Evolutionary conservation across 2,888 invertebrate genomes (phyloP), one percentile per base, ranked within the genome.

Genomic region (Macrophya alboannulata): DNA sequence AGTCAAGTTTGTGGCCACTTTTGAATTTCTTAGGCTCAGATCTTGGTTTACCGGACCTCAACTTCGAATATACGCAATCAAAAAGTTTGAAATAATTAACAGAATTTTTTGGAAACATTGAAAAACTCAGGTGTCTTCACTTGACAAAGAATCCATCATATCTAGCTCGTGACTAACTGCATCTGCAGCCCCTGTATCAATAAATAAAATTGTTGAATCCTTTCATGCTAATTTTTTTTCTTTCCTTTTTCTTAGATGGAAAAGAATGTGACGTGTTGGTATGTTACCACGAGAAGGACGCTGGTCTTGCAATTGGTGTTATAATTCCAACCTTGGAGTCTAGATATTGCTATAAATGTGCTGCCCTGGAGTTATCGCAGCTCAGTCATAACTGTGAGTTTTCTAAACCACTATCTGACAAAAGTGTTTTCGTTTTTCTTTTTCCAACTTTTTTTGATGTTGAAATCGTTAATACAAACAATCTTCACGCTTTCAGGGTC

Each of bases 241-340:
- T 59, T 62, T 62, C 21, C 17, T 31, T 55, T 37, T 59, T 92
- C 92, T 62, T 91, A 94, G 95, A 95, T 90, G 95, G 95, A 51
- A 95, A 94, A 89, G 95, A 95, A 89, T 95, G 95, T 93, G 97
- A 97, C 92, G 96, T 96, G 86, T 91, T 96, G 81, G 95, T 97
- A 90, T 95, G 94, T 94, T 95, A 96, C 94, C 95, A 96, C 87
- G 94, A 94, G 85, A 95, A 95, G 89, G 96, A 97, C 93, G 94
- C 95, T 1, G 95, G 95, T 90, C 92, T 96, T 89, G 96, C 95
- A 1, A 94, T 96, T 83, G 96, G 96, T 76, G 95, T 95, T 77
- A 91, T 96, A 87, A 93, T 96, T 88, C 95, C 96, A 0, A 96
- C 95, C 0, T 94, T 97, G 85, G 94, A 96, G 88, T 94, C 95